phyloP scores from a whole-genome alignment of 2,797 vertebrate genomes.

The Gadopsis marmoratus region DNA sequence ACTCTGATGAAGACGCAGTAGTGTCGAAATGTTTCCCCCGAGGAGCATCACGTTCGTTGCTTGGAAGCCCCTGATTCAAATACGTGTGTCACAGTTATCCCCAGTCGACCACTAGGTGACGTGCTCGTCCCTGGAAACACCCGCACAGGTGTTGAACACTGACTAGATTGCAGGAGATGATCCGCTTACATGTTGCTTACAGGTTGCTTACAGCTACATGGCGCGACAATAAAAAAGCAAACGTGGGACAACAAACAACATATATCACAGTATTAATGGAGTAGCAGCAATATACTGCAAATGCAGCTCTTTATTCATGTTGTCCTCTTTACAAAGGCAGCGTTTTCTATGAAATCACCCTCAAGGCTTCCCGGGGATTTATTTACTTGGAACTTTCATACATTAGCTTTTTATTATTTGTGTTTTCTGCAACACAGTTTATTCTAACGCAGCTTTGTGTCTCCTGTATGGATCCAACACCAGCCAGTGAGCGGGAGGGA shows the following conservation, averaged over 20 bases:
- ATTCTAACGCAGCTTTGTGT: not conserved
- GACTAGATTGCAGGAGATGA: not conserved
- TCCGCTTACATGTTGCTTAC: not conserved
- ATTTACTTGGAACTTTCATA: not conserved
- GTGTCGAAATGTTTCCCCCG: too few species aligned
- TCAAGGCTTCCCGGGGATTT: not conserved
- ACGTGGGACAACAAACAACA: too few species aligned
- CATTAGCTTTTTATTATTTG: not conserved
- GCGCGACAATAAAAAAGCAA: not conserved
- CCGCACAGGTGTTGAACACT: not conserved
- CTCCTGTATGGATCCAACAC: conserved; percentile 6
- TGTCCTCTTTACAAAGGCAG: not conserved
- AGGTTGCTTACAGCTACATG: not conserved
- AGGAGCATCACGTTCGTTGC: too few species aligned
- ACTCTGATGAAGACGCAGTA: too few species aligned
- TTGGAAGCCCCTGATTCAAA: too few species aligned
- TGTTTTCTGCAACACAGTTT: not conserved
- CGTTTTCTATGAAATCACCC: not conserved
- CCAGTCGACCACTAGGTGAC: conserved; percentile 54
- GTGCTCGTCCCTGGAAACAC: conserved; percentile 10
- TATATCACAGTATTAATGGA: not conserved
- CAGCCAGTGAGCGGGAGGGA: conserved; percentile 11
- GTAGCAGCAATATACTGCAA: not conserved
- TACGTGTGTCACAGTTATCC: not conserved
- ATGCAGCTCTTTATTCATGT: not conserved